Conservation (phyloP, 2,797 vertebrate species). For the Bryconaethiops microstoma region DNA sequence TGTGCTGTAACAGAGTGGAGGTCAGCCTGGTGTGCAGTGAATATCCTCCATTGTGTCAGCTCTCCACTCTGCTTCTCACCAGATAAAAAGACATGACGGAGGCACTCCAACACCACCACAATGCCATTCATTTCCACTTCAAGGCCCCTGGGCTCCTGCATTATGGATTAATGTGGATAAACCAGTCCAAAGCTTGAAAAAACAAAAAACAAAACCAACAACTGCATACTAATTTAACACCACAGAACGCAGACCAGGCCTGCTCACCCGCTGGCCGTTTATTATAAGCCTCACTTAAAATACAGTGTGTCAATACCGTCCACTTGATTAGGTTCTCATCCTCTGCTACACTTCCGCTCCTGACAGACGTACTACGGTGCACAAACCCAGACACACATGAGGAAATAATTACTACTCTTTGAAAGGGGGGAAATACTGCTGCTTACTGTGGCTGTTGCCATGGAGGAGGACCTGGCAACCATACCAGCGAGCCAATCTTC, state of each 20-base stretch:
- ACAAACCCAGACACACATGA: constrained; percentile 38
- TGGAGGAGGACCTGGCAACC: constrained; percentile 51
- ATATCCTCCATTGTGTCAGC: constrained; percentile 49
- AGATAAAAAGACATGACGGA: constrained; percentile 57
- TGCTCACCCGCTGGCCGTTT: constrained; percentile 1
- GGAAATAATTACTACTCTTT: constrained; percentile 56
- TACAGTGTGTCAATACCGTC: constrained; percentile 37
- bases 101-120: constrained; percentile 66
- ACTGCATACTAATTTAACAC: constrained; percentile 54
- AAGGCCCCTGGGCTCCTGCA: constrained; percentile 70
- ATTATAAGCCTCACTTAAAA: constrained; percentile 44
- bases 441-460: constrained; percentile 54
- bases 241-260: constrained; percentile 31
- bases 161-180: constrained; percentile 67
- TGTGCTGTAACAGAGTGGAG: neutral
- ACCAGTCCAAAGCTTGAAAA: constrained; percentile 37
- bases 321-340: constrained; percentile 48
- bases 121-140: constrained; percentile 79
- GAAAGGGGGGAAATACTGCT: constrained; percentile 41
- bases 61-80: constrained; percentile 48
- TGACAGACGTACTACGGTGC: constrained; percentile 11
- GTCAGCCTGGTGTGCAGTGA: constrained; percentile 1
- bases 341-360: constrained; percentile 29
- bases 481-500: constrained; percentile 13
- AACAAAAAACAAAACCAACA: too few relatives aligned